Percentiles rank a stretch among this genome's conserved stretches.
Evolutionary conservation across 1,140 invertebrate species (phyloP).

Genomic region (Caerostris darwini): DNA sequence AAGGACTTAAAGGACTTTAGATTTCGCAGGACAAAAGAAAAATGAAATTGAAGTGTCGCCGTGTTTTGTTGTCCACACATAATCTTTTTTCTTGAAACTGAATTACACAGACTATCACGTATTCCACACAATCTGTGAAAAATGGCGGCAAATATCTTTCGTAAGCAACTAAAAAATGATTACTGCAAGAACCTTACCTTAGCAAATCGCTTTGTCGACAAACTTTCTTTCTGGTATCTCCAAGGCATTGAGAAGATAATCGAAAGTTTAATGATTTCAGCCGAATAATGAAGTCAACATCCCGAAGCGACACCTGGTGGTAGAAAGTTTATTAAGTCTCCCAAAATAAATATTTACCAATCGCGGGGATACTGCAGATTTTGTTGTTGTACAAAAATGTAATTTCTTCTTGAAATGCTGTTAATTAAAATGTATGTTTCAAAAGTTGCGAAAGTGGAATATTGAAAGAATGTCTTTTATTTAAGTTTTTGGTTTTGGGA

Average conservation of each 20-base stretch:
- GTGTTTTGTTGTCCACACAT: slow-evolving; percentile 11
- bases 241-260: not conserved
- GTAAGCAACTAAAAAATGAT: slow-evolving; percentile 37
- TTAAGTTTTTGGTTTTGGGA: too few relatives aligned
- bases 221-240: not conserved
- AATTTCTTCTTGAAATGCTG: too few relatives aligned
- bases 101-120: not conserved
- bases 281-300: slow-evolving; percentile 11
- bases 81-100: not conserved
- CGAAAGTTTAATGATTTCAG: slow-evolving; percentile 31
- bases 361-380: too few relatives aligned
- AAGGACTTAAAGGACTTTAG: too few relatives aligned
- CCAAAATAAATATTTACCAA: too few relatives aligned
- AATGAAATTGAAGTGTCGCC: not conserved
- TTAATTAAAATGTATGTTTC: too few relatives aligned
- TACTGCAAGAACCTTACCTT: not conserved
- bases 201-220: not conserved
- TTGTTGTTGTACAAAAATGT: too few relatives aligned
- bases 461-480: too few relatives aligned
- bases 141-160: not conserved
- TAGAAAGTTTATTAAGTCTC: too few relatives aligned
- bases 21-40: too few relatives aligned
- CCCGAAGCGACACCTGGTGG: not conserved
- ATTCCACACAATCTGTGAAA: not conserved
- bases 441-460: too few relatives aligned